Percentiles rank a stretch among this genome's conserved stretches.
Conservation (phyloP, 2,888 invertebrate species). For the Neria commutata region DNA sequence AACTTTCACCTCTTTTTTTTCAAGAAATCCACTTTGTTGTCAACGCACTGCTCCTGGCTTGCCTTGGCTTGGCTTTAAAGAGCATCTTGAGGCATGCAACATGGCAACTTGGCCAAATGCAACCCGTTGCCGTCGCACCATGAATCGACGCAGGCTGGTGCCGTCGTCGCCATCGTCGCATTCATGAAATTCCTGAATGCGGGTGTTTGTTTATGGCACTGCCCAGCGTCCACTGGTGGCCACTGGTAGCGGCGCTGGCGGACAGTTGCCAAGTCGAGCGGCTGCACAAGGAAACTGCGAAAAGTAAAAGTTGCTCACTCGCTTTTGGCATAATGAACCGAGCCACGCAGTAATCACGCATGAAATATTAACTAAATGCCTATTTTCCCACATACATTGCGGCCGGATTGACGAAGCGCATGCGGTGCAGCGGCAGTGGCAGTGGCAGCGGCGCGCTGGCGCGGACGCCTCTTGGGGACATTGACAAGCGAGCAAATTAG, state of each 20-base stretch:
- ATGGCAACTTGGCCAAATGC: not conserved
- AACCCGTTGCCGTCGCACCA: too few species aligned
- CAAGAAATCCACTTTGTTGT: not conserved
- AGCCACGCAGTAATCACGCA: conserved; percentile 11
- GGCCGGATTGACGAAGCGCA: not conserved
- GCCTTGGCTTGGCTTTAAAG: not conserved
- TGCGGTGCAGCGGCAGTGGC: not conserved
- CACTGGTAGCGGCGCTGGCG: not conserved
- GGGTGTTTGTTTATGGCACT: conserved; percentile 34
- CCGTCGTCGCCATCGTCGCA: too few species aligned
- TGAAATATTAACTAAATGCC: conserved; percentile 24
- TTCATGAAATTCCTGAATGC: conserved; percentile 19
- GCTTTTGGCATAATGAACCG: conserved; percentile 34
- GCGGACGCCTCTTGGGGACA: too few species aligned
- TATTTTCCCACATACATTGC: conserved; percentile 45
- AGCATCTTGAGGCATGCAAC: not conserved
- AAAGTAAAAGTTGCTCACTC: conserved; percentile 34
- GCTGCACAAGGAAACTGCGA: not conserved
- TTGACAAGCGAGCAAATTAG: too few species aligned
- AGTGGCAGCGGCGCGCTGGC: too few species aligned
- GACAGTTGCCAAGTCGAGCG: not conserved
- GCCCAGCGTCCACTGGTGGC: conserved; percentile 22
- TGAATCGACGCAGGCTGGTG: too few species aligned
- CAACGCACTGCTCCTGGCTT: not conserved
- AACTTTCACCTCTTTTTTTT: conserved; percentile 4